phyloP scores from a whole-genome alignment of 2,888 invertebrate species.

The Pycnomerus fuliginosus region DNA sequence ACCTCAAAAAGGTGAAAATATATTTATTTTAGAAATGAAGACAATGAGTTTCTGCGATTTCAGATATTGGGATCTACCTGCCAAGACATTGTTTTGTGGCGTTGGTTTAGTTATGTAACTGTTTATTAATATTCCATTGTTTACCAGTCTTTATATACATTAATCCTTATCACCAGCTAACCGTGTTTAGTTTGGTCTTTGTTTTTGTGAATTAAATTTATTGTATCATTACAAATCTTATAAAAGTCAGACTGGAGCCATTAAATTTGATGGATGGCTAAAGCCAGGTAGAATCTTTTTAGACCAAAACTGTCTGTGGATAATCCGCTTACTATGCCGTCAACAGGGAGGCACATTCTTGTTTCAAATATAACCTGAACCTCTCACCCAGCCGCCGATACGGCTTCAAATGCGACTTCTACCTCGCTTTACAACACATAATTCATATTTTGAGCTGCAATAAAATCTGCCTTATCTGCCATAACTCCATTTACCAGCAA shows the following conservation, averaged over 20 bases:
- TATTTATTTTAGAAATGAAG: background rate
- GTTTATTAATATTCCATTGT: conserved; percentile 30
- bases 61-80: conserved; percentile 25
- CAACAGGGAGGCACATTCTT: conserved; percentile 34
- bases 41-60: no score
- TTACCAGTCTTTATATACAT: conserved; percentile 27
- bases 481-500: no score
- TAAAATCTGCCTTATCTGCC: conserved; percentile 4
- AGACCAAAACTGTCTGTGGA: conserved; percentile 31
- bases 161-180: conserved; percentile 31
- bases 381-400: conserved; percentile 18
- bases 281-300: conserved; percentile 32
- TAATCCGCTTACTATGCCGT: conserved; percentile 37
- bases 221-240: conserved; percentile 21
- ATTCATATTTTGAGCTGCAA: conserved; percentile 6
- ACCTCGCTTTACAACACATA: conserved; percentile 9
- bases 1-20: background rate
- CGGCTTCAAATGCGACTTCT: conserved; percentile 24
- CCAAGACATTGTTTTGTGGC: conserved; percentile 24
- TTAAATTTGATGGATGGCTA: conserved; percentile 34
- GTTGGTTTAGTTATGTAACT: conserved; percentile 27
- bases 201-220: conserved; percentile 29
- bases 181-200: conserved; percentile 31
- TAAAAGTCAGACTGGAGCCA: conserved; percentile 24
- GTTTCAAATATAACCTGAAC: conserved; percentile 17